Evolutionary conservation across 1,140 invertebrate genomes (phyloP).

Genomic region (Agrilus planipennis): DNA sequence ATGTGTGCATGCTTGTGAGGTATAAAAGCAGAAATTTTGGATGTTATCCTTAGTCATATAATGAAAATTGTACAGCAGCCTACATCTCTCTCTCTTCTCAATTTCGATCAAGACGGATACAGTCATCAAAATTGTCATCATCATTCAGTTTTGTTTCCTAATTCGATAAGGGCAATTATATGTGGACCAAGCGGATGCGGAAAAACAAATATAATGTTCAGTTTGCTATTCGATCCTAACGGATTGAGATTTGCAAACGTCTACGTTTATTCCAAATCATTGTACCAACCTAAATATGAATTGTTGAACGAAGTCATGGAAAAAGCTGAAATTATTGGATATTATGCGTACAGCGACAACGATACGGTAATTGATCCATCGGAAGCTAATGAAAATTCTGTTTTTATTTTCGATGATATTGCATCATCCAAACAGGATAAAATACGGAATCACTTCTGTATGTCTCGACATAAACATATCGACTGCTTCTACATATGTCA

Average conservation of each 20-base stretch:
- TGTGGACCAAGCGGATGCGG: conserved; percentile 18
- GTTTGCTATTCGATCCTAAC: conserved; percentile 19
- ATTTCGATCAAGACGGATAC: too few species aligned
- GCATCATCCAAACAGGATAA: conserved; percentile 26
- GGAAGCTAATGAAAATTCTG: conserved; percentile 14
- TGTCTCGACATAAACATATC: conserved; percentile 28
- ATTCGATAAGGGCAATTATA: conserved; percentile 15
- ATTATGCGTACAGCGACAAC: not conserved
- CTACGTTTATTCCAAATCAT: conserved; percentile 4
- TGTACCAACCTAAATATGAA: conserved; percentile 3
- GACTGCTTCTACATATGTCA: conserved; percentile 30
- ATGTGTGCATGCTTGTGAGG: conserved; percentile 7
- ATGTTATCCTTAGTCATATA: too few species aligned
- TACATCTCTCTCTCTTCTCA: too few species aligned
- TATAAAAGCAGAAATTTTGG: too few species aligned
- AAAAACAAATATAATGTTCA: conserved; percentile 20
- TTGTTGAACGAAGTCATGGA: not conserved
- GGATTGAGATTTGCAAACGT: conserved; percentile 29
- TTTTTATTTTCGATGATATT: conserved; percentile 32
- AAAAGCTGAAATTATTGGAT: not conserved
- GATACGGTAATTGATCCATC: not conserved
- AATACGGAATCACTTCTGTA: conserved; percentile 29
- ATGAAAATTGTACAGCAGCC: too few species aligned
- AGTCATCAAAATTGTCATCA: too few species aligned
- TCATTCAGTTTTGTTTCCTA: too few species aligned